phyloP scores from a whole-genome alignment of 2,113 vertebrate species.

The Serilophus lunatus region DNA sequence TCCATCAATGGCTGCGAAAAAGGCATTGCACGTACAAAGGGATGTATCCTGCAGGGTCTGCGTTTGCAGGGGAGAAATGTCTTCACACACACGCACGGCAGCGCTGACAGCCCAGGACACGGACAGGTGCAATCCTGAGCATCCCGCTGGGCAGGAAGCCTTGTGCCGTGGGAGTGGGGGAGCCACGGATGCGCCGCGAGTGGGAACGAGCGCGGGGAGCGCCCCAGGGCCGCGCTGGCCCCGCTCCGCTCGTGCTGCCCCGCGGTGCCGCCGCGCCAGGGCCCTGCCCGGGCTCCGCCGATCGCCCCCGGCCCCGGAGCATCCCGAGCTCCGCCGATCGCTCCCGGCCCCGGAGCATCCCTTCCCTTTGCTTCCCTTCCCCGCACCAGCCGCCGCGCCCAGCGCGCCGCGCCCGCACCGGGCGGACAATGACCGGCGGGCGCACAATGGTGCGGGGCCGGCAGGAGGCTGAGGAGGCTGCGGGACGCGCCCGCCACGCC shows the following conservation, averaged over 20 bases:
- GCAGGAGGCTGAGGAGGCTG: neutral
- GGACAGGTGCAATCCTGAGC: neutral
- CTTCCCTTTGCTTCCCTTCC: neutral
- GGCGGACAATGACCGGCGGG: neutral
- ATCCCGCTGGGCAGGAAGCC: neutral
- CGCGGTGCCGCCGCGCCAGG: no score
- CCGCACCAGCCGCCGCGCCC: neutral
- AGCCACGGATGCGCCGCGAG: neutral
- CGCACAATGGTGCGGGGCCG: neutral
- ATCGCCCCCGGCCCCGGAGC: no score
- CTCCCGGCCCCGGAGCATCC: neutral
- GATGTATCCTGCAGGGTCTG: neutral
- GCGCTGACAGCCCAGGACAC: neutral
- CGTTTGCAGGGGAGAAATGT: neutral
- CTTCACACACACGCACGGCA: neutral
- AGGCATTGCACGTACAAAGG: neutral
- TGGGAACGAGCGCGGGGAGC: neutral
- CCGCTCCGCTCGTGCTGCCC: neutral
- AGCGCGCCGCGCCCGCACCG: neutral
- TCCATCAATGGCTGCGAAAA: neutral
- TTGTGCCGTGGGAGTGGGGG: neutral
- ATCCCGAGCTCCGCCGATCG: neutral
- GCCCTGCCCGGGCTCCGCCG: neutral
- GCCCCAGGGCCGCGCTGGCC: neutral
- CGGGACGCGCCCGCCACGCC: neutral